Conservation (phyloP, 2,888 invertebrate species). For the Abrostola tripartita region DNA sequence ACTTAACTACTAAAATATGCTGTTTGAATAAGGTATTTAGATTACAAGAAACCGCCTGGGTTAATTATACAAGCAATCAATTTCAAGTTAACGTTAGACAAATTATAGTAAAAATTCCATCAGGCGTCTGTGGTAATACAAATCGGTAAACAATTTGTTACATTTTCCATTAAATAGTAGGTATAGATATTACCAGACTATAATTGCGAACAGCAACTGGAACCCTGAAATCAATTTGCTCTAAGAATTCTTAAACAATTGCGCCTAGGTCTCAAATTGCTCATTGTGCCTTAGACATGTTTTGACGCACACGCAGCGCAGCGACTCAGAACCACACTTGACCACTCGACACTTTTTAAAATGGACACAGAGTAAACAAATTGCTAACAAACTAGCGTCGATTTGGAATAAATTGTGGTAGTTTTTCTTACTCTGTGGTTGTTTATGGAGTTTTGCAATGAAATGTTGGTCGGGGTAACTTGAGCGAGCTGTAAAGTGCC, state of each 20-base stretch:
- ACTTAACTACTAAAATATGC: too few relatives aligned
- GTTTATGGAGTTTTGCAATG: slow-evolving; percentile 49
- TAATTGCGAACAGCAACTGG: slow-evolving; percentile 15
- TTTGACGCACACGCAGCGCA: slow-evolving; percentile 50
- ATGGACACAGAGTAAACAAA: slow-evolving; percentile 36
- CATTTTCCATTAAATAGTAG: too few relatives aligned
- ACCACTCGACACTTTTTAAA: slow-evolving; percentile 17
- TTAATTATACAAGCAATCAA: too few relatives aligned
- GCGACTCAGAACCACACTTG: slow-evolving; percentile 20
- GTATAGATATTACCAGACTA: not conserved
- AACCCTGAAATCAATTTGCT: slow-evolving; percentile 42
- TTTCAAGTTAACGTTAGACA: too few relatives aligned
- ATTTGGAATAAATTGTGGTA: slow-evolving; percentile 19
- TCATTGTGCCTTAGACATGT: slow-evolving; percentile 55
- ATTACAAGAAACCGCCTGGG: too few relatives aligned
- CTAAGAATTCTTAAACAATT: slow-evolving; percentile 52
- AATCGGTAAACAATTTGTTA: too few relatives aligned
- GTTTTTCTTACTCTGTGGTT: slow-evolving; percentile 51
- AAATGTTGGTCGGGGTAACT: slow-evolving; percentile 60
- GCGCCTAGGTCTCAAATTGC: slow-evolving; percentile 40
- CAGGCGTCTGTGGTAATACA: too few relatives aligned
- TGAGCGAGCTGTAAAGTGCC: slow-evolving; percentile 60
- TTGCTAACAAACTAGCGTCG: slow-evolving; percentile 4
- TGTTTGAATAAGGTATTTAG: too few relatives aligned
- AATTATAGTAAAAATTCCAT: too few relatives aligned